Evolutionary conservation across 2,113 vertebrate genomes (phyloP).

Genomic region (Rhinopithecus roxellana): DNA sequence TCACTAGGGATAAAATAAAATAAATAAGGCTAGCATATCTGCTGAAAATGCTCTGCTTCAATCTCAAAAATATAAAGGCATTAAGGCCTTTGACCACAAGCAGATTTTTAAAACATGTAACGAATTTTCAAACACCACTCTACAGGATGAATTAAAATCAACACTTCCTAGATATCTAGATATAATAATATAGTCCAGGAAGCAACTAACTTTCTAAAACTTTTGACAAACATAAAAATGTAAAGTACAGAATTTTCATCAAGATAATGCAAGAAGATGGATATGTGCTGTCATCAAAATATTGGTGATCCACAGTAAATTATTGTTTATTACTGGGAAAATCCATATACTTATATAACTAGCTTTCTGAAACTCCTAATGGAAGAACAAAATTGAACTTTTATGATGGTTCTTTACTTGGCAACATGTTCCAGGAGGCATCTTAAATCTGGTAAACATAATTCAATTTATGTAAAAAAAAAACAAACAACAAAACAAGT

Average conservation of each 20-base stretch:
- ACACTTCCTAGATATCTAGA: neutral
- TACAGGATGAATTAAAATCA: neutral
- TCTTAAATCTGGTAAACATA: neutral
- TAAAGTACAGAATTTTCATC: neutral
- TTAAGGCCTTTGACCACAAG: conserved; percentile 4
- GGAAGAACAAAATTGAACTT: neutral
- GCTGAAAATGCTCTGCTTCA: conserved; percentile 11
- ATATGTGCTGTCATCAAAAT: neutral
- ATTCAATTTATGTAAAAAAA: neutral
- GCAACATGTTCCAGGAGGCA: neutral
- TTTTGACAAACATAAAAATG: neutral
- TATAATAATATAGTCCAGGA: neutral
- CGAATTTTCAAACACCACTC: conserved; percentile 2
- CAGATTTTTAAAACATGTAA: neutral
- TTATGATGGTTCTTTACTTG: neutral
- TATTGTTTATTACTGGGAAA: neutral
- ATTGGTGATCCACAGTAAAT: neutral
- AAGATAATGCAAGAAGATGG: neutral
- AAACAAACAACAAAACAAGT: neutral
- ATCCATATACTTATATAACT: neutral
- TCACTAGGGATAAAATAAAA: conserved; percentile 32
- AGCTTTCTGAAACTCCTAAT: neutral
- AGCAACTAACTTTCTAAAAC: neutral
- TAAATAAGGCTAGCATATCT: neutral
- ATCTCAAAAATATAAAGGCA: conserved; percentile 31